Evolutionary conservation across 2,888 invertebrate genomes (phyloP).

Genomic region (Drosophila falleni): DNA sequence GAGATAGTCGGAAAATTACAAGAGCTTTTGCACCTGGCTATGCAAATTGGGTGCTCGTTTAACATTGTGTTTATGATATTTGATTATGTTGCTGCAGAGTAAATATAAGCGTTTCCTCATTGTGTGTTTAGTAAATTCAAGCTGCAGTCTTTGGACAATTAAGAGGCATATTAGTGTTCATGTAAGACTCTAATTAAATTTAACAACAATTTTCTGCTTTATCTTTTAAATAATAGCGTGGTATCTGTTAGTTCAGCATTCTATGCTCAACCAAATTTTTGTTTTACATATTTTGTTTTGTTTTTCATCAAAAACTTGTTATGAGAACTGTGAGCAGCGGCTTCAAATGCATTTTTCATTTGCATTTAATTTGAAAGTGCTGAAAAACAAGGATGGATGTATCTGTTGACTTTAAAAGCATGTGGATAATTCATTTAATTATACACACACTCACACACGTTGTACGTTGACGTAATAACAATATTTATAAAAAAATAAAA

Average conservation of each 20-base stretch:
- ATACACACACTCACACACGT: neutral
- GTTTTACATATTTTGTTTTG: conserved; percentile 10
- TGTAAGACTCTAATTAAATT: no score
- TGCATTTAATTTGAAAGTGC: conserved; percentile 28
- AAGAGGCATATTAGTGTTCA: neutral
- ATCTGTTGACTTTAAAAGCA: conserved; percentile 17
- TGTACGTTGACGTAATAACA: conserved; percentile 9
- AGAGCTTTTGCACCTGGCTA: conserved; percentile 35
- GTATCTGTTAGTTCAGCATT: conserved; percentile 1
- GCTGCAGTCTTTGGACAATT: neutral
- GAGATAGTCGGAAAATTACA: conserved; percentile 40
- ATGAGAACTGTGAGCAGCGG: conserved; percentile 1
- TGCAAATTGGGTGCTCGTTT: conserved; percentile 59
- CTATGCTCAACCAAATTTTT: neutral
- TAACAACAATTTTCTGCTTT: neutral
- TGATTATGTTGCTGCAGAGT: conserved; percentile 26
- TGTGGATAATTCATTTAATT: conserved; percentile 39
- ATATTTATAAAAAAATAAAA: conserved; percentile 35
- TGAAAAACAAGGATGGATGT: neutral
- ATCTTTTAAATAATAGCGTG: neutral
- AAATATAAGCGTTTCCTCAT: conserved; percentile 10
- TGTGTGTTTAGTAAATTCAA: conserved; percentile 4
- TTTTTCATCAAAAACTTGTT: conserved; percentile 22
- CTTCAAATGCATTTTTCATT: conserved; percentile 41
- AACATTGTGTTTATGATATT: conserved; percentile 56